These are phyloP conservation scores for Paedocypris micromegethes DNA, from an alignment of 2,797 vertebrate genomes.

Conservation along the genomic window DNA sequence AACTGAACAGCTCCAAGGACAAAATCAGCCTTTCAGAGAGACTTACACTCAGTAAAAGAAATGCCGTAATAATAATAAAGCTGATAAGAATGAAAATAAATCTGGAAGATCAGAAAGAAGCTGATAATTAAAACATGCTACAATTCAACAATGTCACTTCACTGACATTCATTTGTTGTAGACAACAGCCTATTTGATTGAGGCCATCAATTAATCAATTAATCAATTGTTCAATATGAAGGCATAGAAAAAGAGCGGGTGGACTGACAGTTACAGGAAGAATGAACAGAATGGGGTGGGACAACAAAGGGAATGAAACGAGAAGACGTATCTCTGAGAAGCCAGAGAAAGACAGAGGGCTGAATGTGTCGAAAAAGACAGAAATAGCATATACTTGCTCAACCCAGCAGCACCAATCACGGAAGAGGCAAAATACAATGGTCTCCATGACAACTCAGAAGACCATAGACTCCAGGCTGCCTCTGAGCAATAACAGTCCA, in stretches of 20 bases:
- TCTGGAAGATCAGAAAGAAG: too few relatives aligned
- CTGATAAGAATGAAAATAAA: constrained; percentile 6
- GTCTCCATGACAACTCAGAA: constrained; percentile 68
- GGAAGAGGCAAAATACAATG: constrained; percentile 66
- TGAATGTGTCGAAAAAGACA: constrained; percentile 71
- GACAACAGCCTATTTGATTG: constrained; percentile 19
- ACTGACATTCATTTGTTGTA: constrained; percentile 20
- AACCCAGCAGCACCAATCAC: constrained; percentile 68
- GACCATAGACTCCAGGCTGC: constrained; percentile 57
- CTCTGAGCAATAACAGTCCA: constrained; percentile 54
- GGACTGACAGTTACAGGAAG: constrained; percentile 13
- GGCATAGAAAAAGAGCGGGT: constrained; percentile 21
- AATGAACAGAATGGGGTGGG: constrained; percentile 8
- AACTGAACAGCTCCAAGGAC: constrained; percentile 4
- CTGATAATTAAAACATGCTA: too few relatives aligned
- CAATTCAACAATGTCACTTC: constrained; percentile 4
- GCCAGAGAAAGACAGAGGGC: constrained; percentile 39
- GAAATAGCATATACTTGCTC: constrained; percentile 72
- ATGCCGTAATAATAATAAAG: constrained; percentile 22
- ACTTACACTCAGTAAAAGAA: constrained; percentile 14
- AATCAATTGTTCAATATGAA: constrained; percentile 31
- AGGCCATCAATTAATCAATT: constrained; percentile 1
- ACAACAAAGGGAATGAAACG: constrained; percentile 21
- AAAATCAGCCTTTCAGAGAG: not conserved
- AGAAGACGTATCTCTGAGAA: constrained; percentile 35